These are phyloP conservation scores for Coreius guichenoti DNA, from an alignment of 2,797 vertebrate species.

Conservation along the genomic window DNA sequence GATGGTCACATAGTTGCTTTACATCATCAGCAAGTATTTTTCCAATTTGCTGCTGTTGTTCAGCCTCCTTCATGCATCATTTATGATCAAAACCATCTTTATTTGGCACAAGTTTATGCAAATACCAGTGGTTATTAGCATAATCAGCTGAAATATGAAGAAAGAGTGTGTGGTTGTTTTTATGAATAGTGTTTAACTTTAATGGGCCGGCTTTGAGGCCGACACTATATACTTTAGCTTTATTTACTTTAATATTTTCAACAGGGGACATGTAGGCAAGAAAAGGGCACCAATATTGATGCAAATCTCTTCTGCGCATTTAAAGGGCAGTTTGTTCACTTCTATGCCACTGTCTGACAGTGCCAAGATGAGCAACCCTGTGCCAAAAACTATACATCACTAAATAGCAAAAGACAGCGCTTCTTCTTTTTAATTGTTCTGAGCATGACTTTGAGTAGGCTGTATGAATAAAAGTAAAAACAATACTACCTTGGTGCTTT, in stretches of 20 bases:
- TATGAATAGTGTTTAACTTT: conserved; percentile 58
- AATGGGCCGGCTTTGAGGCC: conserved; percentile 62
- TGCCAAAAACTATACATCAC: conserved; percentile 51
- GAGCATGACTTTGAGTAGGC: neutral
- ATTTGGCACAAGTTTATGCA: conserved; percentile 75
- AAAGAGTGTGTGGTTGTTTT: conserved; percentile 37
- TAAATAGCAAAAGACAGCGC: conserved; percentile 17
- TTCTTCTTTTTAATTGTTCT: conserved; percentile 27
- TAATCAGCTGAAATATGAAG: conserved; percentile 74
- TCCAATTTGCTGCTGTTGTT: conserved; percentile 63
- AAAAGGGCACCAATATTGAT: conserved; percentile 74
- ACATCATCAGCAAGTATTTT: conserved; percentile 73
- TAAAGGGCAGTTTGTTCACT: conserved; percentile 77
- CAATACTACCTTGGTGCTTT: conserved; percentile 32
- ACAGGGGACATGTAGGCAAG: conserved; percentile 35
- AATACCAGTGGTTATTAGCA: conserved; percentile 76
- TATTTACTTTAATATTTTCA: conserved; percentile 67
- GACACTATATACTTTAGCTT: conserved; percentile 65
- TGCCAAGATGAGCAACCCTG: conserved; percentile 65
- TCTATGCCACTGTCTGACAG: conserved; percentile 67
- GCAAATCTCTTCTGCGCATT: conserved; percentile 71
- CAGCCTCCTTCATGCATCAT: conserved; percentile 76
- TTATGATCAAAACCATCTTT: conserved; percentile 73
- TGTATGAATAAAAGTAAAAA: conserved; percentile 34
- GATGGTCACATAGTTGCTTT: conserved; percentile 78